Percentiles rank a stretch among this genome's conserved stretches.
Conservation (phyloP, 2,113 vertebrate species). For the Suncus etruscus region DNA sequence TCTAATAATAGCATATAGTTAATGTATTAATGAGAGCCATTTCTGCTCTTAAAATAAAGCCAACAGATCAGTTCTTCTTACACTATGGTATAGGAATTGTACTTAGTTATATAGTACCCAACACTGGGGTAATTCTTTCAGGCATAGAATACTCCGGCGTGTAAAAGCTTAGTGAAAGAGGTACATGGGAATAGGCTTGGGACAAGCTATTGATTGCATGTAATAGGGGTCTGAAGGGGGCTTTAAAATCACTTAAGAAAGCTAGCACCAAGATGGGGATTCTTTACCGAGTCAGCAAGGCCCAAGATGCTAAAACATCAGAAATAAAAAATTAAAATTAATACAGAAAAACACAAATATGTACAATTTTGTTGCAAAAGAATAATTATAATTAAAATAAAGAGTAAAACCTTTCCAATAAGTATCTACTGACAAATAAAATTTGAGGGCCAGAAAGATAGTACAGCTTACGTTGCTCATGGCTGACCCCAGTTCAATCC, state of each 20-base stretch:
- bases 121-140: neutral
- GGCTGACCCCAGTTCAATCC: too few species aligned
- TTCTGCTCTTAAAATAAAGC: slow-evolving; percentile 37
- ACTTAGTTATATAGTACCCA: neutral
- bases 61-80: neutral
- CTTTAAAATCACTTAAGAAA: slow-evolving; percentile 15
- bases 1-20: neutral
- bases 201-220: neutral
- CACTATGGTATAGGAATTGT: neutral
- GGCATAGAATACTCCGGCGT: neutral
- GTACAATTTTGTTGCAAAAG: too few species aligned
- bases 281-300: neutral
- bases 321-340: too few species aligned
- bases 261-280: neutral
- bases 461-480: too few species aligned
- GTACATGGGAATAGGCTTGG: neutral
- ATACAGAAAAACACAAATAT: too few species aligned
- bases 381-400: too few species aligned
- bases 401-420: too few species aligned
- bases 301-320: neutral
- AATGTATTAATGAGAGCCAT: slow-evolving; percentile 13
- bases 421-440: too few species aligned
- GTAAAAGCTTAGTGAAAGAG: neutral
- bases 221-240: neutral
- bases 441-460: too few species aligned